These are phyloP conservation scores for Lordiphosa collinella DNA, from an alignment of 1,140 invertebrate genomes.

Conservation along the genomic window DNA sequence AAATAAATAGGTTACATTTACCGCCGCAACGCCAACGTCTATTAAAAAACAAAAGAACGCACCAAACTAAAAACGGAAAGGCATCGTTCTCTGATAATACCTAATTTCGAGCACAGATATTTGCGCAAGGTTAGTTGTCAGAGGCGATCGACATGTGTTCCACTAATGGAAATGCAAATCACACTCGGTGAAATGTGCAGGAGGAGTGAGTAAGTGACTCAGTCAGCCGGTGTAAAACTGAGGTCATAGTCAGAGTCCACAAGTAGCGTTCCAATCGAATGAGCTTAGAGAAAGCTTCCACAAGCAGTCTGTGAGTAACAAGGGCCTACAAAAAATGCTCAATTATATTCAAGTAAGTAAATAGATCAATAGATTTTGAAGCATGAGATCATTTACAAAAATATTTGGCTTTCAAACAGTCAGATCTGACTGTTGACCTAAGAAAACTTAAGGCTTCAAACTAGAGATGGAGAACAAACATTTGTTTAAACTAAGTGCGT, in stretches of 20 bases:
- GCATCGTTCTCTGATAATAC: too few species aligned
- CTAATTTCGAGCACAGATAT: slow-evolving; percentile 2
- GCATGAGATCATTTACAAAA: not conserved
- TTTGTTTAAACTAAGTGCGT: too few species aligned
- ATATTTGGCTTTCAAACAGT: too few species aligned
- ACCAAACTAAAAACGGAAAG: too few species aligned
- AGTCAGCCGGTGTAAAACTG: slow-evolving; percentile 21
- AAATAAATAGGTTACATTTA: slow-evolving; percentile 73
- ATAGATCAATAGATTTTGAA: not conserved
- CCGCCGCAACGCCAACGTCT: slow-evolving; percentile 4
- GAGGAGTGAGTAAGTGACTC: slow-evolving; percentile 15
- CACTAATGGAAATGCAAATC: slow-evolving; percentile 25
- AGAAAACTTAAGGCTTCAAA: too few species aligned
- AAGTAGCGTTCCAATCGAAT: slow-evolving; percentile 23
- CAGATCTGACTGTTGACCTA: too few species aligned
- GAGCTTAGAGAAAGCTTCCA: slow-evolving; percentile 8
- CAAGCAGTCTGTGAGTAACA: not conserved
- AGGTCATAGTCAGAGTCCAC: slow-evolving; percentile 24
- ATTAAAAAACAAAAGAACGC: slow-evolving; percentile 10
- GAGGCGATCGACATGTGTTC: not conserved
- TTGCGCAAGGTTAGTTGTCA: slow-evolving; percentile 45
- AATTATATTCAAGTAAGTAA: not conserved
- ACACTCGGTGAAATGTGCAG: slow-evolving; percentile 36
- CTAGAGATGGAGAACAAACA: too few species aligned
- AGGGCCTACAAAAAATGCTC: too few species aligned